Base-by-base conservation (phyloP, 1,140 invertebrate species). In the Anadara kagoshimensis region DNA sequence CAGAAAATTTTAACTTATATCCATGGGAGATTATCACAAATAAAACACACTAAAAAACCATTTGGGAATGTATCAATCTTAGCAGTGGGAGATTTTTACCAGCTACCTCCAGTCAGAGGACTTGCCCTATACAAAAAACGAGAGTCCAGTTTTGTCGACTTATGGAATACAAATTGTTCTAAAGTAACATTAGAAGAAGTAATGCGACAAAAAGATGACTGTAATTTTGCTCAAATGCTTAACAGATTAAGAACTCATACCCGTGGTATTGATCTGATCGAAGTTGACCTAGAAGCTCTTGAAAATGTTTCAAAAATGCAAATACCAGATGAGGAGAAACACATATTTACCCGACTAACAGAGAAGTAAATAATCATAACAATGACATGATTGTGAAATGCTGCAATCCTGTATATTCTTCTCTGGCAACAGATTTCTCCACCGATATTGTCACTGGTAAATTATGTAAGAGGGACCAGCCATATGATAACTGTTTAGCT, bases 1-100 rank as follows among this genome's bases (percentile, higher is more conserved):
- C 53, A 61, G 22, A 62, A 51, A 45, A 41, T 75, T 65, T 43
- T 78, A 4, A 53, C 54, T 51, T 8, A 47, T 49, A 73, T 61
- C n/a, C 70, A 83, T 56, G 64, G 70, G 49, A 78, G 78, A 63
- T 45, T 76, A 41, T 47, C 53, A 47, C 62, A 76, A 63, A 49
- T 45, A 45, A 75, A 67, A 29, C 18, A 56, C 18, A 41, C 51
- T 36, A 20, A 56, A 36, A 58, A 73, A 14, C 56, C 53, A 18
- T 78, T 78, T 75, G 76, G 76, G 10, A 64, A 64, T 24, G 66
- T 78, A 63, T 69, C 67, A 29, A 62, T 78, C 53, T 29, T 78
- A 56, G 73, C 69, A 20, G 67, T 78, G 12, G 73, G 73, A 29
- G 73, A 78, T 57, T 62, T 75, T n/a, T 76, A 75, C 56, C 16